Evolutionary conservation across 2,888 invertebrate genomes (phyloP), one percentile per base, ranked within the genome.

Genomic region (Plagodis dolabraria): DNA sequence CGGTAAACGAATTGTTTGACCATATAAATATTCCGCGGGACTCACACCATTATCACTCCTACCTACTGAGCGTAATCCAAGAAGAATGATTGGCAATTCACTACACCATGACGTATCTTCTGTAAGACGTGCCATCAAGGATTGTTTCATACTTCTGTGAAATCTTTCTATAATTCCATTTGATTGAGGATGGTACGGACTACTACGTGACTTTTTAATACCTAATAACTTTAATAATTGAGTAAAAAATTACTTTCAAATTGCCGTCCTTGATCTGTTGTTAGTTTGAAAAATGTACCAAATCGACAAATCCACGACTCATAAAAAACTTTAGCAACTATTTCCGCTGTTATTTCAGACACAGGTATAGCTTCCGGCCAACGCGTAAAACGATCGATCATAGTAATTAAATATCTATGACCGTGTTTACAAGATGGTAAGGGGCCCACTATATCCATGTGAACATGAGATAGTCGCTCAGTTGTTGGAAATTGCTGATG

Each of bases 321-420:
- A 53, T 67, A 68, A 7, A 71, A 34, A 2, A 43, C 47, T 47
- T 57, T 64, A 0, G 72, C 65, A 7, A 70, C 64, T 4, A 48
- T 62, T 7, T 70, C 65, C 0, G 67, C 69, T 7, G 63, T 57
- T 12, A 67, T 68, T 8, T 69, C 67, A 34, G 45, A n/a, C 5
- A 68, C 48, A 0, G 71, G 68, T 45, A 63, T 48, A 0, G 66
- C 74, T 55, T 74, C 71, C 0, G 72, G 71, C 73, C 75, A 73
- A 7, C 66, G 36, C 7, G 69, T 72, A 10, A 7, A 34, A 11
- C 75, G 48, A 47, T 71, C 68, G 42, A 71, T 67, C 38, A 72
- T 69, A 0, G 71, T 71, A 0, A 74, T 46, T 11, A 52, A 53
- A 55, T 71, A 70, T 42, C 61, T 64, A 54, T 65, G 60, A 12